Conservation (phyloP, 2,888 invertebrate species). For the Rhamphomyia laevipes region DNA sequence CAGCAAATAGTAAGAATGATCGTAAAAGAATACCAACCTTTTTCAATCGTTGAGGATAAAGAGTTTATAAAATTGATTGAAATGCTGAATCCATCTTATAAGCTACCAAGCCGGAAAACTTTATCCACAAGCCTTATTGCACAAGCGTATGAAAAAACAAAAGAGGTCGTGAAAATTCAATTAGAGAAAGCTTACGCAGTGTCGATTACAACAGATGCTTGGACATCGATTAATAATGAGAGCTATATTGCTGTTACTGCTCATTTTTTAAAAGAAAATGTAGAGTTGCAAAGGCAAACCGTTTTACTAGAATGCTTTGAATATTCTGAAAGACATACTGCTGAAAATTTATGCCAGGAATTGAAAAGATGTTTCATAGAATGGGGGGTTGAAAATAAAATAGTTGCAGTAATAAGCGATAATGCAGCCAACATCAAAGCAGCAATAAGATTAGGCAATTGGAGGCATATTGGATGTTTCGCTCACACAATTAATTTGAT, state of each 20-base stretch:
- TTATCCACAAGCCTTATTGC: too few species aligned
- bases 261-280: conserved; percentile 19
- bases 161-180: too few species aligned
- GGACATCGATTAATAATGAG: conserved; percentile 23
- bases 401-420: conserved; percentile 18
- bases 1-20: too few species aligned
- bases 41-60: too few species aligned
- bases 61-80: too few species aligned
- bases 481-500: conserved; percentile 12
- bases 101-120: conserved; percentile 10
- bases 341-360: conserved; percentile 18
- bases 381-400: conserved; percentile 20
- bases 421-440: conserved; percentile 7
- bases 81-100: conserved; percentile 14
- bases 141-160: too few species aligned
- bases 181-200: too few species aligned
- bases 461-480: too few species aligned
- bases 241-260: conserved; percentile 19
- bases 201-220: conserved; percentile 22
- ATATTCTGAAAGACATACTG: conserved; percentile 14
- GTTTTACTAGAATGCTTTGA: too few species aligned
- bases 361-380: conserved; percentile 15
- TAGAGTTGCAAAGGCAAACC: conserved; percentile 2
- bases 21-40: too few species aligned
- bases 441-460: conserved; percentile 7